Conservation (phyloP, 2,113 vertebrate species). For the Cephalopterus ornatus region DNA sequence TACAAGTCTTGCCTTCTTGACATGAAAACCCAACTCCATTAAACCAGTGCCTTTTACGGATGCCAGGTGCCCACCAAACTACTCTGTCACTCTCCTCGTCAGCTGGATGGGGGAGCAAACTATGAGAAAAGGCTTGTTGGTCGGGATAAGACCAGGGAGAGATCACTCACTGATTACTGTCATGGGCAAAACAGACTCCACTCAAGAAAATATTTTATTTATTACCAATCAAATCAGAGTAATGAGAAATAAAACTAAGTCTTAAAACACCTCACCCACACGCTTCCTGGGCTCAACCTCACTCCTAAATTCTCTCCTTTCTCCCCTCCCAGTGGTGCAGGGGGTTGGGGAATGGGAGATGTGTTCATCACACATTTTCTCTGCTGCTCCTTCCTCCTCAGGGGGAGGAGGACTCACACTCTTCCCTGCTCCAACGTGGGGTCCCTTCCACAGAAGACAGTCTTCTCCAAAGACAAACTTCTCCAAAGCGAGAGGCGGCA, state of each 20-base stretch:
- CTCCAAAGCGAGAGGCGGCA: not conserved
- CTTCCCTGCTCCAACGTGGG: not conserved
- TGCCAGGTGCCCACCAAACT: not conserved
- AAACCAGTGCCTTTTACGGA: not conserved
- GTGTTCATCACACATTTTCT: not conserved
- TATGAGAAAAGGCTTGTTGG: rapidly evolving
- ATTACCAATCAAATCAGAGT: not conserved
- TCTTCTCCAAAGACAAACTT: not conserved
- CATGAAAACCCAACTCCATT: not conserved
- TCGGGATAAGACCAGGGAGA: not conserved
- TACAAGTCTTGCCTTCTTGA: not conserved
- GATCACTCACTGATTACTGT: not conserved
- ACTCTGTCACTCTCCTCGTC: not conserved
- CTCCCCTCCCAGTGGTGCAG: not conserved
- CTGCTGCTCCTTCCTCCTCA: not conserved
- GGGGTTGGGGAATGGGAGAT: not conserved
- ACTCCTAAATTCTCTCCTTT: not conserved
- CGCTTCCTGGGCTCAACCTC: not conserved
- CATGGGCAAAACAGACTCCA: not conserved
- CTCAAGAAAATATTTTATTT: not conserved
- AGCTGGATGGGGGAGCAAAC: not conserved
- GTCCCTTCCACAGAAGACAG: no score
- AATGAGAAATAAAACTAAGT: not conserved
- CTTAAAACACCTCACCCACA: not conserved
- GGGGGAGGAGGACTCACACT: not conserved